These are phyloP conservation scores for Autographa pulchrina DNA, from an alignment of 2,888 invertebrate species.

Conservation along the genomic window DNA sequence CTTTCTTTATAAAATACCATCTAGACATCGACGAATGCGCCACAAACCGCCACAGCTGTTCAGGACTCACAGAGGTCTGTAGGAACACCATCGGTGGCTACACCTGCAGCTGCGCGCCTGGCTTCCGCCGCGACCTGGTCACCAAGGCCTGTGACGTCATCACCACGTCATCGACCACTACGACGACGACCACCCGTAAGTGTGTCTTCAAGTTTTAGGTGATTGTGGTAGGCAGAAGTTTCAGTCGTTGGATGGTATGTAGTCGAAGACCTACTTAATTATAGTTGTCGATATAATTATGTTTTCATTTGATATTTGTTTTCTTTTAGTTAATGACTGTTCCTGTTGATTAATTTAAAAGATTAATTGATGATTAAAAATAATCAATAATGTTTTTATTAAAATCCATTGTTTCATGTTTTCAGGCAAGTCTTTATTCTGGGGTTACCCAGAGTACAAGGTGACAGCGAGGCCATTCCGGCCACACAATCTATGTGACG, in stretches of 20 bases:
- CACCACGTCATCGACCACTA: slow-evolving; percentile 67
- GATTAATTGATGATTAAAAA: too few species aligned
- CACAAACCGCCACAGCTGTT: slow-evolving; percentile 89
- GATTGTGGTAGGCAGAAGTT: background rate
- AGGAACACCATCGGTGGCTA: slow-evolving; percentile 96
- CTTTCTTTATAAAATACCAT: background rate
- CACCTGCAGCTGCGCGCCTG: slow-evolving; percentile 93
- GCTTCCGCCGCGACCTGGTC: slow-evolving; percentile 92
- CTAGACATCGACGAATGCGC: slow-evolving; percentile 95
- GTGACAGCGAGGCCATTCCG: slow-evolving; percentile 72
- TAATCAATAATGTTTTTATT: too few species aligned
- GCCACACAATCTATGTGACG: slow-evolving; percentile 85
- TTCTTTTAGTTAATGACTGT: too few species aligned
- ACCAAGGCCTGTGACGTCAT: slow-evolving; percentile 74
- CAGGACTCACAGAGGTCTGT: slow-evolving; percentile 90
- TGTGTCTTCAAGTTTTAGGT: background rate
- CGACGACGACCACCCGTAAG: slow-evolving; percentile 58
- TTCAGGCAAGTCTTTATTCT: slow-evolving; percentile 65
- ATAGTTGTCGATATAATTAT: too few species aligned
- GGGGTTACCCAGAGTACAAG: slow-evolving; percentile 75
- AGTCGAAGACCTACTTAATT: too few species aligned
- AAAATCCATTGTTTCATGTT: slow-evolving; percentile 23
- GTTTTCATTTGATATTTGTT: too few species aligned
- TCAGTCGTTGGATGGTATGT: too few species aligned
- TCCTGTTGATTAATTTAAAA: too few species aligned